phyloP scores from a whole-genome alignment of 2,113 vertebrate genomes.

The Pomatostomus ruficeps region DNA sequence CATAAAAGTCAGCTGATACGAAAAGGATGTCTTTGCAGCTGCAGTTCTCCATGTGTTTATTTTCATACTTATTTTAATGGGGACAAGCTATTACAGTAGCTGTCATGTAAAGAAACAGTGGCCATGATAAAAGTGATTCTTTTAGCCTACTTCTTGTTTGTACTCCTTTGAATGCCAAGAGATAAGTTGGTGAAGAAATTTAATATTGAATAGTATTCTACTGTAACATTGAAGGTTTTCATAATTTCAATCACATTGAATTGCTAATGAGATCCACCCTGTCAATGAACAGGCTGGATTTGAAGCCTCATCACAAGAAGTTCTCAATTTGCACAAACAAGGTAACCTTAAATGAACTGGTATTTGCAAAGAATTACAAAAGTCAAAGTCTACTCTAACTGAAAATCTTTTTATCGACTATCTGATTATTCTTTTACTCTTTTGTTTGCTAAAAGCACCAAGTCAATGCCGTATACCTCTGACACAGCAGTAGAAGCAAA shows the following conservation, averaged over 20 bases:
- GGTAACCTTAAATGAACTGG: slow-evolving; percentile 11
- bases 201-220: neutral
- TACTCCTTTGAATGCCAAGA: neutral
- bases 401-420: slow-evolving; percentile 1
- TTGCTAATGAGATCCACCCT: neutral
- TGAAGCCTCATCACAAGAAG: neutral
- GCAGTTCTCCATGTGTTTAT: neutral
- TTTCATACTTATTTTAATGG: neutral
- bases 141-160: neutral
- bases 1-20: neutral
- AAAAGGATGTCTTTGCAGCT: neutral
- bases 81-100: neutral
- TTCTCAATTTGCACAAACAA: neutral
- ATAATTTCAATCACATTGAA: neutral
- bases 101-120: neutral
- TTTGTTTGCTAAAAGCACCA: slow-evolving; percentile 31
- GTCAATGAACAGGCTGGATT: neutral
- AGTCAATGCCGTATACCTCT: neutral
- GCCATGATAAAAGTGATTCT: neutral
- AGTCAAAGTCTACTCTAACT: slow-evolving; percentile 43
- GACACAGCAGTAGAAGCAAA: neutral
- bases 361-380: slow-evolving; percentile 2
- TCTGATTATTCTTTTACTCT: slow-evolving; percentile 53
- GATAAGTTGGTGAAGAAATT: neutral
- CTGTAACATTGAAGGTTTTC: neutral